phyloP scores from a whole-genome alignment of 1,140 invertebrate species.

The Drosophila grimshawi region DNA sequence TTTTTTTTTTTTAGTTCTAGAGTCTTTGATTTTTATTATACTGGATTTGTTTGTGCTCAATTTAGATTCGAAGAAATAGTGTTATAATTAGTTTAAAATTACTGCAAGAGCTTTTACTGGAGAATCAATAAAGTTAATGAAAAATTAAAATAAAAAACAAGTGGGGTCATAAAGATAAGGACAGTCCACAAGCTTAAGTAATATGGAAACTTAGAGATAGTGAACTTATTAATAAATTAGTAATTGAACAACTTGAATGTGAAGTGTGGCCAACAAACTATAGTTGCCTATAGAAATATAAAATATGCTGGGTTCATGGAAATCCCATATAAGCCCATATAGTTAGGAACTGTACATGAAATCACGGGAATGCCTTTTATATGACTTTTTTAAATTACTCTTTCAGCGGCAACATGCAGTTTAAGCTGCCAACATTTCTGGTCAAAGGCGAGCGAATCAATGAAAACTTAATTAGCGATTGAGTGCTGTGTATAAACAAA shows the following conservation, averaged over 20 bases:
- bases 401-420: slow-evolving; percentile 7
- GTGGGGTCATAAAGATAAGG: neutral
- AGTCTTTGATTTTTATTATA: slow-evolving; percentile 16
- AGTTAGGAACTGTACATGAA: neutral
- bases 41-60: neutral
- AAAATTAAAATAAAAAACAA: neutral
- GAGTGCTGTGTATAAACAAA: slow-evolving; percentile 4
- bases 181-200: neutral
- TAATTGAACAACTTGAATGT: neutral
- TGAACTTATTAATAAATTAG: neutral
- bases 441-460: slow-evolving; percentile 31
- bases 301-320: neutral
- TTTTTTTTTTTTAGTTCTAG: neutral
- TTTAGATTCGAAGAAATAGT: neutral
- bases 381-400: neutral
- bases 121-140: neutral
- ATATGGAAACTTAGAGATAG: neutral
- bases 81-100: slow-evolving; percentile 8
- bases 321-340: neutral
- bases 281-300: neutral
- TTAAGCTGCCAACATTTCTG: neutral
- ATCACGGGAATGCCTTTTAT: neutral
- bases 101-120: neutral
- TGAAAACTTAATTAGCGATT: slow-evolving; percentile 53
- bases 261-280: neutral